Evolutionary conservation across 1,140 invertebrate species (phyloP).

Genomic region (Drosophila grimshawi): DNA sequence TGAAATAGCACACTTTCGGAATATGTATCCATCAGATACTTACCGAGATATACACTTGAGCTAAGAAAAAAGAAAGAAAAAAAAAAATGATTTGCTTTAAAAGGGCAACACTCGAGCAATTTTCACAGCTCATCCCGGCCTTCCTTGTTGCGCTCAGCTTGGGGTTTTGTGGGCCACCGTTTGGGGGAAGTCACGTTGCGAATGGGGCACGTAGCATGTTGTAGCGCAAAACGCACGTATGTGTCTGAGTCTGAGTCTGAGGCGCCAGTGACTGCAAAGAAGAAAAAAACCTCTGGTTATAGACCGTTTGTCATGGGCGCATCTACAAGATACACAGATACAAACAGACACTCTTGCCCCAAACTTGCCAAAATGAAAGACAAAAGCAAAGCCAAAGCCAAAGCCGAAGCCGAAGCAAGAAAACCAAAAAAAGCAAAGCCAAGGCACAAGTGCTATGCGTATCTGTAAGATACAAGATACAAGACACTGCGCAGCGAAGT

Average conservation of each 20-base stretch:
- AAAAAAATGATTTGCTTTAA: conserved; percentile 9
- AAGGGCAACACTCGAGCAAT: conserved; percentile 8
- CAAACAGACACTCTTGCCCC: neutral
- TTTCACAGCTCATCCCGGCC: neutral
- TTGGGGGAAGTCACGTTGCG: conserved; percentile 74
- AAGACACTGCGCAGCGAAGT: conserved; percentile 56
- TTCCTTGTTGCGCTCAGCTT: too few relatives aligned
- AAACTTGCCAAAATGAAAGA: conserved; percentile 14
- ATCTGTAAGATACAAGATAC: conserved; percentile 68
- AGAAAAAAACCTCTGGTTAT: conserved; percentile 62
- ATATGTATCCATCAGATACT: too few relatives aligned
- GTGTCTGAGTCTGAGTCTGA: conserved; percentile 29
- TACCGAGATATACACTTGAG: too few relatives aligned
- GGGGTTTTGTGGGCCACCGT: conserved; percentile 52
- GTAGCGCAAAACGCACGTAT: conserved; percentile 57
- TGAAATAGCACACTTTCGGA: too few relatives aligned
- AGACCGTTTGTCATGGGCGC: conserved; percentile 51
- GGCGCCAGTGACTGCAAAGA: conserved; percentile 62
- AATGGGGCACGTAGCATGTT: conserved; percentile 69
- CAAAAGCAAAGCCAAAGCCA: conserved; percentile 35
- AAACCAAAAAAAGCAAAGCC: neutral
- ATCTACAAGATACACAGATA: conserved; percentile 43
- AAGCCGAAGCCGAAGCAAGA: neutral
- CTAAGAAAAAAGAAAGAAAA: too few relatives aligned
- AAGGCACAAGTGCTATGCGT: conserved; percentile 61